phyloP scores from a whole-genome alignment of 1,140 invertebrate species.

The Helicoverpa armigera region DNA sequence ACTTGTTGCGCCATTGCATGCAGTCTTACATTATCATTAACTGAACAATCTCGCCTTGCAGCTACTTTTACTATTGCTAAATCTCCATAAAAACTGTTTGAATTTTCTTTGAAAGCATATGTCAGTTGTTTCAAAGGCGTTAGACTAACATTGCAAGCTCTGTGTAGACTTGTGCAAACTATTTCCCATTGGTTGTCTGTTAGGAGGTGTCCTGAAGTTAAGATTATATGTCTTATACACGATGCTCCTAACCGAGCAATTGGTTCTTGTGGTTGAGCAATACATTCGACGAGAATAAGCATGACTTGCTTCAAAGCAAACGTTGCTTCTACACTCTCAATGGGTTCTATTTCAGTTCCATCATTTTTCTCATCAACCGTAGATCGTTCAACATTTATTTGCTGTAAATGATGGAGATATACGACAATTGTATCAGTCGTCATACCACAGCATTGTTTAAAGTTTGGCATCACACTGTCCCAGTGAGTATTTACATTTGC shows the following conservation, averaged over 20 bases:
- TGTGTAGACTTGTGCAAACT: conserved; percentile 91
- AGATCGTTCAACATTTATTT: conserved; percentile 77
- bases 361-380: conserved; percentile 71
- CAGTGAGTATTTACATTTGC: conserved; percentile 89
- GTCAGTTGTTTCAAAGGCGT: conserved; percentile 94
- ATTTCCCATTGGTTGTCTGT: conserved; percentile 95
- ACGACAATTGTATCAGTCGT: conserved; percentile 96
- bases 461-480: conserved; percentile 93
- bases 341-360: conserved; percentile 78
- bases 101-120: conserved; percentile 94
- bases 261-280: conserved; percentile 95
- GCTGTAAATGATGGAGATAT: conserved; percentile 88
- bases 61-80: conserved; percentile 97
- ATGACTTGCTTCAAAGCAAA: conserved; percentile 95
- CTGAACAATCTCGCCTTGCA: conserved; percentile 93
- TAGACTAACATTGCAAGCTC: conserved; percentile 93
- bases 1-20: conserved; percentile 95
- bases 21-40: conserved; percentile 93
- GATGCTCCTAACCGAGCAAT: conserved; percentile 96
- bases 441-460: conserved; percentile 97
- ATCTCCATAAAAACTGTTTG: conserved; percentile 97
- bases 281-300: conserved; percentile 95
- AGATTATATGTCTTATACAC: conserved; percentile 95
- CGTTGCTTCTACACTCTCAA: conserved; percentile 88
- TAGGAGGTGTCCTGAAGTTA: conserved; percentile 93